Percentiles rank a stretch among this genome's conserved stretches.
Evolutionary conservation across 2,888 invertebrate genomes (phyloP).

Genomic region (Xylophagus ater): DNA sequence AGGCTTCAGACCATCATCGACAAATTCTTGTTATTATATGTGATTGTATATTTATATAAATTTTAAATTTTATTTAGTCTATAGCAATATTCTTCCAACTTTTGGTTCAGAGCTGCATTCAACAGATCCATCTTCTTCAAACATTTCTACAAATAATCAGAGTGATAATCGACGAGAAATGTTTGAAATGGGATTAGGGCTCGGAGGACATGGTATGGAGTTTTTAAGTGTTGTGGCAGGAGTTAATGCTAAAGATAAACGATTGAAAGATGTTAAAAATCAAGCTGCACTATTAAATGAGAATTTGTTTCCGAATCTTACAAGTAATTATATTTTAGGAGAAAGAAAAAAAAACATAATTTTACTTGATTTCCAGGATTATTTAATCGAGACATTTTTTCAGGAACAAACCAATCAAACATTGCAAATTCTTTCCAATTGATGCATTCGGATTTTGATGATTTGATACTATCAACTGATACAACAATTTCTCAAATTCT

Average conservation of each 20-base stretch:
- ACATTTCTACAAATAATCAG: constrained; percentile 14
- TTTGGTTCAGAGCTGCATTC: constrained; percentile 27
- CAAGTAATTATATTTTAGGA: constrained; percentile 24
- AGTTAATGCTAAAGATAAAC: constrained; percentile 79
- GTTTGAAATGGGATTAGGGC: constrained; percentile 39
- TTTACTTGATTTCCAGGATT: constrained; percentile 23
- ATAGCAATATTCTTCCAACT: constrained; percentile 31
- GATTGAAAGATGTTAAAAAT: constrained; percentile 73
- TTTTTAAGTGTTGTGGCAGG: constrained; percentile 72
- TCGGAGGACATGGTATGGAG: constrained; percentile 37
- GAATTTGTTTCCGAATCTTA: constrained; percentile 27
- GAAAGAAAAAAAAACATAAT: too few species aligned
- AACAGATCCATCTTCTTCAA: constrained; percentile 21
- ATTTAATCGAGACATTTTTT: constrained; percentile 30
- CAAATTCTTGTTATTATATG: too few species aligned
- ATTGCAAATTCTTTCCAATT: constrained; percentile 37
- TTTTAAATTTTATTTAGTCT: constrained; percentile 29
- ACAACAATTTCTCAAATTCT: constrained; percentile 49
- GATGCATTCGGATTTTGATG: constrained; percentile 39
- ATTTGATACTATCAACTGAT: constrained; percentile 43
- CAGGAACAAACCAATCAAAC: constrained; percentile 25
- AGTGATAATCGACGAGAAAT: constrained; percentile 29
- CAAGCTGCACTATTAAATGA: constrained; percentile 36
- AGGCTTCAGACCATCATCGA: too few species aligned
- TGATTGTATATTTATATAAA: too few species aligned